Conservation (phyloP, 1,140 invertebrate species). For the Aphidius ervi region DNA sequence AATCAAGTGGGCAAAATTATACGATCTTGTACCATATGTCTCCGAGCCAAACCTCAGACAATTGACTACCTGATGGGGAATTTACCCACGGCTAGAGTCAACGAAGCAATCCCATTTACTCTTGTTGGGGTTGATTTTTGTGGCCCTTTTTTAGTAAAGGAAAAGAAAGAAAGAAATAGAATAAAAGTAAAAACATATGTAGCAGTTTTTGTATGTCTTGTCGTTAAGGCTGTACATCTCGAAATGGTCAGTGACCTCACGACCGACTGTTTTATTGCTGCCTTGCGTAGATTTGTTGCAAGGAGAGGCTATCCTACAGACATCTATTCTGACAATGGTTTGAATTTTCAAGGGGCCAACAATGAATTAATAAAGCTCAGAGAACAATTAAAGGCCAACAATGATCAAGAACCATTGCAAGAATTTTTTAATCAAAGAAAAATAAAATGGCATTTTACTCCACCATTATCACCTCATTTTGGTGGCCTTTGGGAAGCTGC, state of each 20-base stretch:
- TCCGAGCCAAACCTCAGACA: neutral
- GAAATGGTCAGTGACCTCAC: constrained; percentile 7
- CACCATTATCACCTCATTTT: constrained; percentile 3
- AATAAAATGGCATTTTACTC: constrained; percentile 10
- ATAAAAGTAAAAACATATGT: neutral
- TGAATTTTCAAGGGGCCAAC: constrained; percentile 9
- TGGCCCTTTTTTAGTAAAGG: neutral
- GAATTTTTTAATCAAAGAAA: neutral
- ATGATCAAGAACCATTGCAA: neutral
- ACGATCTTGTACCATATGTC: neutral
- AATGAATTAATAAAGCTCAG: neutral
- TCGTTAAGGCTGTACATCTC: neutral
- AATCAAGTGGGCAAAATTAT: constrained; percentile 3
- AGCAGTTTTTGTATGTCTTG: neutral
- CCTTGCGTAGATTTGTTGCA: neutral
- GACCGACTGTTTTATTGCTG: constrained; percentile 1
- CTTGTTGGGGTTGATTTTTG: neutral
- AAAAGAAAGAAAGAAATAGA: constrained; percentile 1
- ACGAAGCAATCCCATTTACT: neutral
- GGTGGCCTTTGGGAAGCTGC: constrained; percentile 11
- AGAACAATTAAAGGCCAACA: neutral
- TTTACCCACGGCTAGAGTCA: constrained; percentile 3
- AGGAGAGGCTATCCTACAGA: neutral
- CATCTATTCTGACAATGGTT: constrained; percentile 9
- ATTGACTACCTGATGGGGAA: constrained; percentile 8